These are phyloP conservation scores for Cottoperca gobio DNA, from an alignment of 2,797 vertebrate species.

Conservation along the genomic window DNA sequence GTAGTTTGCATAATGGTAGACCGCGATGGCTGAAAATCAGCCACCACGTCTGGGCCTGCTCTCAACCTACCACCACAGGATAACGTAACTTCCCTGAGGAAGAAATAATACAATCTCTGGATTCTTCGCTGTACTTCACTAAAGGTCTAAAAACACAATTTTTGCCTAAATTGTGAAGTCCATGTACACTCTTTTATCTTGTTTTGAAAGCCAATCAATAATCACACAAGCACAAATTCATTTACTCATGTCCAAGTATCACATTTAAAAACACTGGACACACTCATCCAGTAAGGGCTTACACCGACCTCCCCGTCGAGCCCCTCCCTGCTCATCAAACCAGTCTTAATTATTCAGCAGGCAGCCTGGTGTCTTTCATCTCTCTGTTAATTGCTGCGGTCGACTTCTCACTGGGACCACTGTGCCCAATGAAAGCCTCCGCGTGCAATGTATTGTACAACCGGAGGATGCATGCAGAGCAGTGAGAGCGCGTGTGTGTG, in stretches of 20 bases:
- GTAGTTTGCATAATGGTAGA: constrained; percentile 52
- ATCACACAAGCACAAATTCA: constrained; percentile 16
- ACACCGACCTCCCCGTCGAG: constrained; percentile 43
- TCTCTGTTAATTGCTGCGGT: constrained; percentile 81
- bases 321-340: constrained; percentile 76
- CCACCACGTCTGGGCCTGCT: constrained; percentile 28
- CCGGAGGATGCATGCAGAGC: constrained; percentile 50
- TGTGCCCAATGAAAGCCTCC: constrained; percentile 69
- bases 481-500: constrained; percentile 11
- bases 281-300: constrained; percentile 47
- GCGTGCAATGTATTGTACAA: constrained; percentile 54
- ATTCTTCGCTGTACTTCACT: neutral
- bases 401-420: constrained; percentile 79
- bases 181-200: neutral
- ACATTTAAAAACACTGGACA: constrained; percentile 48
- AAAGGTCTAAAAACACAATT: constrained; percentile 5
- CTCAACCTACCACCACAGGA: constrained; percentile 15
- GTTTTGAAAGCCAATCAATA: constrained; percentile 24
- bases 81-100: constrained; percentile 23
- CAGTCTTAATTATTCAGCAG: constrained; percentile 84
- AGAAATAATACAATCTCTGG: constrained; percentile 12
- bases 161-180: constrained; percentile 17
- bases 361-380: constrained; percentile 82
- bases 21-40: constrained; percentile 26
- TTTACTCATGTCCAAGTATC: constrained; percentile 28